phyloP scores from a whole-genome alignment of 2,797 vertebrate species.

The Galago senegalensis region DNA sequence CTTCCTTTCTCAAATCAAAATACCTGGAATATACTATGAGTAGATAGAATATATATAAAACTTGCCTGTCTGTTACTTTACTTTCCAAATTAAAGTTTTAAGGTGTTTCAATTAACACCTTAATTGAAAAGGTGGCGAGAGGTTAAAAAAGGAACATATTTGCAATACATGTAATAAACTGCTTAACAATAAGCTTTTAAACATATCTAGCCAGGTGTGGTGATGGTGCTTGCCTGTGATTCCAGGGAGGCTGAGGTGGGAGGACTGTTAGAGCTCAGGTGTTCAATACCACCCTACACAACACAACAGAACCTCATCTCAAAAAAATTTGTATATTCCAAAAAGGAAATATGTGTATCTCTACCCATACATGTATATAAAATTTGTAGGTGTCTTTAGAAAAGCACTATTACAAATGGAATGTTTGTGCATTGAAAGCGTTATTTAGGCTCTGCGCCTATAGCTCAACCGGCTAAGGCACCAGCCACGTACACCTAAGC shows the following conservation, averaged over 20 bases:
- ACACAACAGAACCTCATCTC: neutral
- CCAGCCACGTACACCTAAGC: too few species aligned
- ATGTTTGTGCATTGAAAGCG: neutral
- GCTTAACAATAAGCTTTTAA: neutral
- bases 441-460: neutral
- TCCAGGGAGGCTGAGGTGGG: neutral
- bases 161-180: neutral
- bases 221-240: neutral
- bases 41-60: neutral
- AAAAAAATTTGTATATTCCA: neutral
- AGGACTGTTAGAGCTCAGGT: neutral
- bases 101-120: neutral
- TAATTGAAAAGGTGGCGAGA: neutral
- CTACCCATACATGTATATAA: neutral
- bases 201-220: too few species aligned
- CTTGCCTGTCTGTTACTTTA: neutral
- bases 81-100: neutral
- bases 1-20: neutral
- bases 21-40: neutral
- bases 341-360: neutral
- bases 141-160: neutral
- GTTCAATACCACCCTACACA: neutral
- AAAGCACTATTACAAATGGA: neutral
- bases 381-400: neutral
- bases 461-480: too few species aligned